Conservation (phyloP, 2,113 vertebrate genomes). For the Oreochromis niloticus region DNA sequence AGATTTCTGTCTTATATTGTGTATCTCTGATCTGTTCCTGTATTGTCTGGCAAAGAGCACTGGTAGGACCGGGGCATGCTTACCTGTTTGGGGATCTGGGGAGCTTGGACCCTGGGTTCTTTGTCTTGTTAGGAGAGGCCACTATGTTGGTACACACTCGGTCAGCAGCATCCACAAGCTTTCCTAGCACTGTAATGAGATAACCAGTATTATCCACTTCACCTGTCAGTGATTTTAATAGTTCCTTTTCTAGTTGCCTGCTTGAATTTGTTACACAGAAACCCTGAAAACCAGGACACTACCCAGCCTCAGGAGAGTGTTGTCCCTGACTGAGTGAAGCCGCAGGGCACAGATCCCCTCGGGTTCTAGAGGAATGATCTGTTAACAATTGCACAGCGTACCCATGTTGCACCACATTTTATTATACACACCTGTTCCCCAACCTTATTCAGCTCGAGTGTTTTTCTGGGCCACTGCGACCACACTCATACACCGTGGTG, state of each 20-base stretch:
- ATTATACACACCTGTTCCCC: constrained; percentile 44
- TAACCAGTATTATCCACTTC: not conserved
- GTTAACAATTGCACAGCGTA: constrained; percentile 49
- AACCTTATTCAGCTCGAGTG: constrained; percentile 18
- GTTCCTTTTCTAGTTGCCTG: not conserved
- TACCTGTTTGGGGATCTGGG: not conserved
- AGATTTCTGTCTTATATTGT: not conserved
- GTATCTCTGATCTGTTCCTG: not conserved
- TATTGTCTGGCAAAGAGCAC: not conserved
- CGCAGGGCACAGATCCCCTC: not conserved
- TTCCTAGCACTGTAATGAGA: not conserved
- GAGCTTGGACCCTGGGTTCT: not conserved
- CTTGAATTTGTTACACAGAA: not conserved
- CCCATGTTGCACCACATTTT: constrained; percentile 31
- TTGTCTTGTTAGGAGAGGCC: not conserved
- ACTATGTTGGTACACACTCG: too few relatives aligned
- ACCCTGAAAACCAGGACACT: not conserved
- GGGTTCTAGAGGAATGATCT: constrained; percentile 23
- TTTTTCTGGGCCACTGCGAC: constrained; percentile 20
- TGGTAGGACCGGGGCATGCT: not conserved
- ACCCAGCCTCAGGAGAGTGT: not conserved
- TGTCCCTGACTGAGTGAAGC: not conserved
- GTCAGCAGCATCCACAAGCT: not conserved
- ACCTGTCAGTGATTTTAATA: not conserved
- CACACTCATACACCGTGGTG: not conserved